Base-by-base conservation (phyloP, 2,888 invertebrate genomes). In the Panopea generosa region DNA sequence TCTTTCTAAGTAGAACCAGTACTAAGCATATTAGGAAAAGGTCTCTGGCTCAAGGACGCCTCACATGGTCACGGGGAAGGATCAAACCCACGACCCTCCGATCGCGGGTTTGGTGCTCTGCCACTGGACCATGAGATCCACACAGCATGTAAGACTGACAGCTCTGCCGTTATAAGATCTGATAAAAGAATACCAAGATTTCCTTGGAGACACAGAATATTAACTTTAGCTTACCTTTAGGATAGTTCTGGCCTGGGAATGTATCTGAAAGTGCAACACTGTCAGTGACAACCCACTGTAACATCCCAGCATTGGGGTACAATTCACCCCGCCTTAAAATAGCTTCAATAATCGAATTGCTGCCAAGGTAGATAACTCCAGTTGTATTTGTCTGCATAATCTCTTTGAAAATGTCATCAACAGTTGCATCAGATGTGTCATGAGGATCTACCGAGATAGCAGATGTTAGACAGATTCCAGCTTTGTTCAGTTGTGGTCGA, bases 271-370 rank as follows among this genome's bases (percentile, higher is more conserved):
- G 57, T 1, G 87, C 72, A 6, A 90, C 68, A 40, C 82, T 85
- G 47, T 90, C 90, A 2, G 88, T 86, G 11, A 90, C 82, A 24
- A 91, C 62, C 91, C 91, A 91, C 79, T 91, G 91, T n/a, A 91
- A 77, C 29, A 80, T 77, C 7, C 89, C 89, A 1, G 89, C 85
- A 24, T 63, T 83, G 6, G 57, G 16, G 22, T 82, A 74, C 4
- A 49, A 57, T 6, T 74, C 62, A 0, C 81, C 88, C n/a, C 66
- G 61, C 18, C 81, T 49, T 52, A 90, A 52, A 6, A 90, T 33
- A 11, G 82, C 72, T 0, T 63, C 9, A 0, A 86, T 84, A 0
- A 85, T 65, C 4, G 33, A 14, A 20, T 56, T 9, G 6, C 65
- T 66, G 0, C 90, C 90, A 40, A 91, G 81, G 67, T 84, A 90